phyloP scores from a whole-genome alignment of 2,113 vertebrate genomes.

The Gasterosteus nipponicus region DNA sequence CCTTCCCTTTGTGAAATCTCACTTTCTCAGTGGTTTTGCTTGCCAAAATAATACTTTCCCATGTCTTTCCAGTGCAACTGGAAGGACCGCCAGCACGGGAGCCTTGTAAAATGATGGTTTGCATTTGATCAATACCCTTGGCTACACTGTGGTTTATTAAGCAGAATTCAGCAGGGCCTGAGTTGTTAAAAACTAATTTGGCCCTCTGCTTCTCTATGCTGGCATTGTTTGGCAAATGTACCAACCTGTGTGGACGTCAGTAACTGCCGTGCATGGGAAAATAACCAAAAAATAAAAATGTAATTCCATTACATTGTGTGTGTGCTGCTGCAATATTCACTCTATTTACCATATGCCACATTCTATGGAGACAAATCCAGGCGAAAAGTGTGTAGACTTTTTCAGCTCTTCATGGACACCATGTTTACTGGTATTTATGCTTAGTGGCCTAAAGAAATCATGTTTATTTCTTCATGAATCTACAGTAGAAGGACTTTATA shows the following conservation, averaged over 20 bases:
- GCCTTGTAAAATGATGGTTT: conserved; percentile 11
- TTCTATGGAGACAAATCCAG: conserved; percentile 5
- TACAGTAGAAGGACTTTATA: background rate
- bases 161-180: background rate
- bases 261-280: no score
- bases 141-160: background rate
- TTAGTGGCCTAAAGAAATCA: no score
- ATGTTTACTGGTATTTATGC: background rate
- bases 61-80: background rate
- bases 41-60: conserved; percentile 21
- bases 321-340: background rate
- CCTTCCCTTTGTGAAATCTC: conserved; percentile 24
- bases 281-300: no score
- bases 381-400: no score
- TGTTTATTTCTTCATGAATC: background rate
- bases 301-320: no score
- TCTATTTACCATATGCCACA: conserved; percentile 16
- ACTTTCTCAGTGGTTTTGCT: conserved; percentile 1
- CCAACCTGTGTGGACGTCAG: background rate
- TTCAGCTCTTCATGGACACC: background rate
- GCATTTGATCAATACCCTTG: conserved; percentile 5
- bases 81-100: conserved; percentile 8
- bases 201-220: background rate
- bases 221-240: conserved; percentile 3
- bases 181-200: background rate